A percentile compares a stretch with the other conserved stretches of the same genome.
Conservation (phyloP, 2,113 vertebrate genomes). For the Monarcha castaneiventris region DNA sequence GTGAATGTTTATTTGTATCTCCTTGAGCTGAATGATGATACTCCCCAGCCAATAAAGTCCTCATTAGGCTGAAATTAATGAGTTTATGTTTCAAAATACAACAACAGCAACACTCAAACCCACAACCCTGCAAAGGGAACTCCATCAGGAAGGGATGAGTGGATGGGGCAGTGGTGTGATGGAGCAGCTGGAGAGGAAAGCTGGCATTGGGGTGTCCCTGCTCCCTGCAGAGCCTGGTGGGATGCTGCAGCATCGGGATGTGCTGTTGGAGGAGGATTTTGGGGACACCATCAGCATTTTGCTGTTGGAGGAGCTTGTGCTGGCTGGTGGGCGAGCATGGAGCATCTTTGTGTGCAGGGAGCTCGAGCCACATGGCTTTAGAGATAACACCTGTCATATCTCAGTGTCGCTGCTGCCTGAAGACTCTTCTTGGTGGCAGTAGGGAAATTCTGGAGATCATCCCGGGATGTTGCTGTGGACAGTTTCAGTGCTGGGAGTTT, state of each 20-base stretch:
- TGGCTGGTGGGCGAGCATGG: accelerated
- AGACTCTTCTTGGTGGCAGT: neutral
- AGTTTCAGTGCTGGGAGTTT: neutral
- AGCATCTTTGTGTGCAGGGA: neutral
- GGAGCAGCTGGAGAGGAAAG: neutral
- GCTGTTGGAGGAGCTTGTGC: neutral
- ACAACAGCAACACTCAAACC: neutral
- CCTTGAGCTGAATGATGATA: neutral
- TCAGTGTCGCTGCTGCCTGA: neutral
- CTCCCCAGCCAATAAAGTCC: neutral
- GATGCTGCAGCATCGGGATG: neutral
- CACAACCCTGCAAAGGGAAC: neutral
- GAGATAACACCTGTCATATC: accelerated
- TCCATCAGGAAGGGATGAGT: neutral
- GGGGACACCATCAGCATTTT: neutral
- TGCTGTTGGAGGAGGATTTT: neutral
- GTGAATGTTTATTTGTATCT: neutral
- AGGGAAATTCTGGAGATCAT: neutral
- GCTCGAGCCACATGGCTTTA: neutral
- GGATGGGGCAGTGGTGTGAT: neutral
- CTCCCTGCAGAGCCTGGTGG: neutral
- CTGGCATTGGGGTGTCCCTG: neutral
- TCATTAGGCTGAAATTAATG: neutral
- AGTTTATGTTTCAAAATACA: neutral
- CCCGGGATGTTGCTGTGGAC: accelerated